Base-by-base conservation (phyloP, 2,797 vertebrate species). In the Girardinus metallicus region DNA sequence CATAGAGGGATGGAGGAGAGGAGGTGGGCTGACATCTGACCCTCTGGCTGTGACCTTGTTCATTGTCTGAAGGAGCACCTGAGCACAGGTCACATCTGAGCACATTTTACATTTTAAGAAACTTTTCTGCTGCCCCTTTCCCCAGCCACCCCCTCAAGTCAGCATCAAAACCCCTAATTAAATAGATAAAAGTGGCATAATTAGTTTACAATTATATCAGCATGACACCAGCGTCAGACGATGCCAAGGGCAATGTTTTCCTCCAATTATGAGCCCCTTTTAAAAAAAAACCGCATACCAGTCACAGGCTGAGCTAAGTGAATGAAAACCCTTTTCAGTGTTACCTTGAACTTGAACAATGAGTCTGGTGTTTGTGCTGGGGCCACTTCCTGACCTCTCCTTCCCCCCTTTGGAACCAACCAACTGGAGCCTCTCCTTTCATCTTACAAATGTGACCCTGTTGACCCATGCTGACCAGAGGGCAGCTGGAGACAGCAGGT, bases 311-410 rank as follows among this genome's bases (percentile, higher is more conserved):
- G 81, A 83, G 83, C 88, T 83, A 83, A 85, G 83, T 90, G 88
- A 93, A 91, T 92, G 90, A 93, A 94, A 94, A 84, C 80, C 88
- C 87, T 83, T 85, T 94, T 94, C 92, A 93, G 79, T 60, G 83
- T 94, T 93, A 94, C 93, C 94, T 95, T 95, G 93, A 95, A 95
- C 94, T 95, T 95, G 94, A 94, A 96, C 95, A 95, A 95, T 94
- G 90, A 90, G 91, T 82, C 91, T 93, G 92, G 92, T 94, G 92
- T 94, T 94, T 94, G 89, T 86, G 87, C 90, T 89, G 89, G 90
- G 93, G 91, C 93, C 90, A 91, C 90, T 95, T 95, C 93, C 94
- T 95, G 94, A 95, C 93, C 93, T 90, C 85, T 93, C 83, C 88
- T 86, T 91, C 86, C 85, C 91, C 91, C 88, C 57, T 91, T 90